Conservation (phyloP, 2,888 invertebrate genomes). For the Luperina testacea region DNA sequence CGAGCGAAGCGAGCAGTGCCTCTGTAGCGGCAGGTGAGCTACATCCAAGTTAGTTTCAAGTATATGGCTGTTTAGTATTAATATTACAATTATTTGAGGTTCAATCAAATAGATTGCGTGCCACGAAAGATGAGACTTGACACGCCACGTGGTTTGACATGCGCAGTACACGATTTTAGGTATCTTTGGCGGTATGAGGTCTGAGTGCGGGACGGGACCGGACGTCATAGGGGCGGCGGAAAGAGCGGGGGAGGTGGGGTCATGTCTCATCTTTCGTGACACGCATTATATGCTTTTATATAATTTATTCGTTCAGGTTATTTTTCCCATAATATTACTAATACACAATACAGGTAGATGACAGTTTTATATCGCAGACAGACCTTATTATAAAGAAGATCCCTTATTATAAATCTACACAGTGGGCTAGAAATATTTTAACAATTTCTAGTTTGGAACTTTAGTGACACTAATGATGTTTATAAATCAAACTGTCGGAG, state of each 20-base stretch:
- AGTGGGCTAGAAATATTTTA: constrained; percentile 75
- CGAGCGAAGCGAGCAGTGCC: no score
- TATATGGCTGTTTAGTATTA: not conserved
- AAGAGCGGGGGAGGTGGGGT: no score
- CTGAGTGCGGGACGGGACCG: no score
- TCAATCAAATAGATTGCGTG: not conserved
- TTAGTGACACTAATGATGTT: constrained; percentile 40
- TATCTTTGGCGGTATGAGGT: no score
- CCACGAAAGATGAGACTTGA: no score
- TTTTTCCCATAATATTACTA: constrained; percentile 5
- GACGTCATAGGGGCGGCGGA: no score
- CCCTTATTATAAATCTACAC: constrained; percentile 77
- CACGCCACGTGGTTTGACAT: no score
- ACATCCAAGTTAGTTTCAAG: not conserved
- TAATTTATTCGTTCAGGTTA: not conserved
- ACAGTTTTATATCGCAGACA: constrained; percentile 29
- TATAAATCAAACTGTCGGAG: constrained; percentile 37
- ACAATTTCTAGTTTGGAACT: constrained; percentile 68
- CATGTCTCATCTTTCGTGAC: no score
- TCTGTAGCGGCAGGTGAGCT: not conserved
- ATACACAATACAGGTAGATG: constrained; percentile 9
- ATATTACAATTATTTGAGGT: not conserved
- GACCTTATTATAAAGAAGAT: constrained; percentile 80
- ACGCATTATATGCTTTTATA: constrained; percentile 1
- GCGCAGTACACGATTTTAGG: no score